A percentile compares a stretch with the other conserved stretches of the same genome.
Evolutionary conservation across 2,888 invertebrate genomes (phyloP).

Genomic region (Himalopsyche anomala): DNA sequence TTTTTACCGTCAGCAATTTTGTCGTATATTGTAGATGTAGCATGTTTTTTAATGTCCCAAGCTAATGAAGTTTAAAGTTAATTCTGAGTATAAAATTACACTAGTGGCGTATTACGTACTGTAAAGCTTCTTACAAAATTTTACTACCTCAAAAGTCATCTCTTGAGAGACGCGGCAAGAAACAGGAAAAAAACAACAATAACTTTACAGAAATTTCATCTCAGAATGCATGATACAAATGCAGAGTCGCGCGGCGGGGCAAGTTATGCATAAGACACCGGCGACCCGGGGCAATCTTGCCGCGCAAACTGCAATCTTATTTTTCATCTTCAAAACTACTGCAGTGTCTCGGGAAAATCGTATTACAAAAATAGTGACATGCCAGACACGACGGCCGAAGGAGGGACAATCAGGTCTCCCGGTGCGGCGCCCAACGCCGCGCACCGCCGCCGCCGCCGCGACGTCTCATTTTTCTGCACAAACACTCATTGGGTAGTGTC

Average conservation of each 20-base stretch:
- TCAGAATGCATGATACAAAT: constrained; percentile 44
- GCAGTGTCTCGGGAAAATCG: constrained; percentile 62
- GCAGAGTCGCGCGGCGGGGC: constrained; percentile 45
- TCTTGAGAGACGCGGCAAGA: constrained; percentile 17
- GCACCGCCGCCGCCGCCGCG: background rate
- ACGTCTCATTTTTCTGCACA: constrained; percentile 14
- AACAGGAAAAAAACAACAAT: constrained; percentile 37
- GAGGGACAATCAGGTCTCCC: constrained; percentile 50
- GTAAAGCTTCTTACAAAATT: background rate
- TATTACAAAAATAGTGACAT: constrained; percentile 65
- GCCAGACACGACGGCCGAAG: constrained; percentile 49
- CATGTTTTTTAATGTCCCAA: no score
- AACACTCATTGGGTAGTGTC: constrained; percentile 18
- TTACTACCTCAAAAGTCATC: constrained; percentile 21
- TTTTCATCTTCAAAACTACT: constrained; percentile 65
- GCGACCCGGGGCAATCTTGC: constrained; percentile 60
- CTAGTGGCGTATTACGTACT: background rate
- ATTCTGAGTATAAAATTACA: no score
- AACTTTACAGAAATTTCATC: constrained; percentile 39
- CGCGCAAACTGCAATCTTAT: constrained; percentile 65
- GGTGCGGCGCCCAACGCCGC: constrained; percentile 5
- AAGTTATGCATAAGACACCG: constrained; percentile 58
- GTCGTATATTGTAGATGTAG: no score
- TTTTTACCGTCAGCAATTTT: no score
- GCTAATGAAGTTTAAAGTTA: no score